These are phyloP conservation scores for Clinocottus analis DNA, from an alignment of 2,113 vertebrate species.

Conservation along the genomic window DNA sequence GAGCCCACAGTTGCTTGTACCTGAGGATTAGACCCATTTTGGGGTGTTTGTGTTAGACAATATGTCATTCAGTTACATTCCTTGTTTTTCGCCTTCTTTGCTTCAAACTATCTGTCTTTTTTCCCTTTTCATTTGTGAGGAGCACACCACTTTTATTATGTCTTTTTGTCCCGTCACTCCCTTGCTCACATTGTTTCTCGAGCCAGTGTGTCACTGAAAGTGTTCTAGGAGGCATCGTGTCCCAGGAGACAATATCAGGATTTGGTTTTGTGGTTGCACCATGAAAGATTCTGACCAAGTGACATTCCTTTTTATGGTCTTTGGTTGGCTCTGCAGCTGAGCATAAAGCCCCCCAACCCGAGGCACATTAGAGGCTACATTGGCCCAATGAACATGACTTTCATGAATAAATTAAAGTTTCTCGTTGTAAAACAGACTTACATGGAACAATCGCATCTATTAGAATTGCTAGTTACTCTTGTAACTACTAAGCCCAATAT, in stretches of 20 bases:
- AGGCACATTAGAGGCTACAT: not conserved
- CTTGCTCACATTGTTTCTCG: slow-evolving; percentile 19
- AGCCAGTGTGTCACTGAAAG: slow-evolving; percentile 24
- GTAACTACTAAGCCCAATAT: not conserved
- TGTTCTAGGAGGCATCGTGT: not conserved
- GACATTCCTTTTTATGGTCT: slow-evolving; percentile 37
- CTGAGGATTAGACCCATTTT: not conserved
- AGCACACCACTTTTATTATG: slow-evolving; percentile 26
- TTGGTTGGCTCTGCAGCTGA: slow-evolving; percentile 29
- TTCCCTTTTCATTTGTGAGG: slow-evolving; percentile 15
- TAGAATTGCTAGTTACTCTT: not conserved
- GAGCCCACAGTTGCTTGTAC: slow-evolving; percentile 4
- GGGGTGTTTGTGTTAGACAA: not conserved
- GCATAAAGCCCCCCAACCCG: slow-evolving; percentile 8
- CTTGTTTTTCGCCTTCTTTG: not conserved
- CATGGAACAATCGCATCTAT: not conserved
- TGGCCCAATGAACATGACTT: slow-evolving; percentile 19
- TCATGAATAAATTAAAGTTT: slow-evolving; percentile 7
- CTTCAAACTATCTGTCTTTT: slow-evolving; percentile 9
- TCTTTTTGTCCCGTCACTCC: slow-evolving; percentile 23
- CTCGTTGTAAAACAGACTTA: not conserved
- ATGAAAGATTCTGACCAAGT: slow-evolving; percentile 48
- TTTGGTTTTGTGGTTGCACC: slow-evolving; percentile 58
- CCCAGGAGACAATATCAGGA: slow-evolving; percentile 50
- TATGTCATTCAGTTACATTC: not conserved